These are phyloP conservation scores for Pangasius mekongensis DNA, from an alignment of 2,797 vertebrate species.

Conservation along the genomic window DNA sequence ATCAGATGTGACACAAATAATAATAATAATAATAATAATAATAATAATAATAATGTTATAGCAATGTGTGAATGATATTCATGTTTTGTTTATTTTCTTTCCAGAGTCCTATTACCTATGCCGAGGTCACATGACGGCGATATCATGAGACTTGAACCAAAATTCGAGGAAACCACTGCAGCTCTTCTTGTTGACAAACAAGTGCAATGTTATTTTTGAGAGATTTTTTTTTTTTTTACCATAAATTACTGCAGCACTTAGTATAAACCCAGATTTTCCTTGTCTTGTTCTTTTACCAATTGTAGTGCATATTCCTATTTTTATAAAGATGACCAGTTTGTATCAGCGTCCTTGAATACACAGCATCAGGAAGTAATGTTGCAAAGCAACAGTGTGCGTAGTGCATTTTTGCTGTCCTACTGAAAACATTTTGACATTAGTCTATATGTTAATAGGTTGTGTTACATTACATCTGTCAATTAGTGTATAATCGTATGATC, in stretches of 20 bases:
- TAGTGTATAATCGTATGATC: background rate
- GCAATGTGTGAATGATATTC: background rate
- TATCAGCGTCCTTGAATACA: constrained; percentile 23
- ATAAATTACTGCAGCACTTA: constrained; percentile 23
- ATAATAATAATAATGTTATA: background rate
- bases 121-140: constrained; percentile 94
- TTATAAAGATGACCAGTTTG: constrained; percentile 47
- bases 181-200: constrained; percentile 41
- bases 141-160: background rate
- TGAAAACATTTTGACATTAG: background rate
- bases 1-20: background rate
- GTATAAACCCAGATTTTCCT: constrained; percentile 12
- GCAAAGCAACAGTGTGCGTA: constrained; percentile 11
- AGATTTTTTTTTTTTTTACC: constrained; percentile 30
- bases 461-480: background rate
- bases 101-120: constrained; percentile 87
- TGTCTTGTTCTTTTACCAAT: constrained; percentile 31
- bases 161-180: constrained; percentile 27
- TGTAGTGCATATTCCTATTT: constrained; percentile 45
- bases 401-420: constrained; percentile 12
- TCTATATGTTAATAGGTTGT: background rate
- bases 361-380: constrained; percentile 16
- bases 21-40: background rate
- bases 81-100: constrained; percentile 47
- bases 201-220: constrained; percentile 12